A percentile compares a stretch with the other conserved stretches of the same genome.
Conservation (phyloP, 2,113 vertebrate species). For the Steatornis caripensis region DNA sequence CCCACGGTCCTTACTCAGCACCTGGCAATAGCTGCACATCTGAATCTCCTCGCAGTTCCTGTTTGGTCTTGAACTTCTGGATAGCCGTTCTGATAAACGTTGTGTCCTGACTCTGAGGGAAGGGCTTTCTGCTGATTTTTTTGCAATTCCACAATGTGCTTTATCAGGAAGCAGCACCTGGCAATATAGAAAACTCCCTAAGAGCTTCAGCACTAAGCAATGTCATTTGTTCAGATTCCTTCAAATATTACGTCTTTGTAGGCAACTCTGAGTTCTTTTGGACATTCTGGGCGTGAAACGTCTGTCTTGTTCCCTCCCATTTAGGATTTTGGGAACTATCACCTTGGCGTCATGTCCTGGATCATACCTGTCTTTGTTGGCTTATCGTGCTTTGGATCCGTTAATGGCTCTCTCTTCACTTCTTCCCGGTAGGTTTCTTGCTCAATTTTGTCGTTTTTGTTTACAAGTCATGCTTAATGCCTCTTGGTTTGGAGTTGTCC, state of each 20-base stretch:
- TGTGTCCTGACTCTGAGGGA: background rate
- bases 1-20: background rate
- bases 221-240: background rate
- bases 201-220: background rate
- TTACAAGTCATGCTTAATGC: background rate
- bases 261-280: background rate
- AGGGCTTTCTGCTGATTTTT: background rate
- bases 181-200: background rate
- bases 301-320: background rate
- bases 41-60: background rate
- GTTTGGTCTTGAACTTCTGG: background rate
- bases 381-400: conserved; percentile 94
- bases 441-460: background rate
- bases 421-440: conserved; percentile 86
- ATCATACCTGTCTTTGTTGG: conserved; percentile 97
- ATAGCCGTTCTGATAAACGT: background rate
- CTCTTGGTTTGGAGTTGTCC: background rate
- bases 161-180: background rate
- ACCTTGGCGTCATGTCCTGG: conserved; percentile 95
- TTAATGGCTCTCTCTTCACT: conserved; percentile 96
- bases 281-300: background rate
- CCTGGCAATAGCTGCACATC: background rate
- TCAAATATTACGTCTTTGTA: background rate
- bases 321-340: conserved; percentile 91
- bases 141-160: background rate